phyloP scores from a whole-genome alignment of 2,888 invertebrate genomes.

The Ophion slaviceki region DNA sequence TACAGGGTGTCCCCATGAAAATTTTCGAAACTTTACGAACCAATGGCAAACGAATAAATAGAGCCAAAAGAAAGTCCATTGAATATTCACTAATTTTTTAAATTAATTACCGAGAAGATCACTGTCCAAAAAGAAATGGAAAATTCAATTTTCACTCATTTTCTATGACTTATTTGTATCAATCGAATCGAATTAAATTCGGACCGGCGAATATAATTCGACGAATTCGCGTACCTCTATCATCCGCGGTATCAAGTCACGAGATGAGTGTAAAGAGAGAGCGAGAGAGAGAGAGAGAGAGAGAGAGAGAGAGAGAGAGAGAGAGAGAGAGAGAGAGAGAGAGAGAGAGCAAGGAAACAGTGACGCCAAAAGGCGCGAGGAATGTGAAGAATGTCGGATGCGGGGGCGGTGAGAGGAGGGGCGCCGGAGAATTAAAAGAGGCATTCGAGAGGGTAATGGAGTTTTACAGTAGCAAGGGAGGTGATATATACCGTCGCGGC shows the following conservation, averaged over 20 bases:
- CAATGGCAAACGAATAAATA: not conserved
- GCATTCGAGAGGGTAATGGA: conserved; percentile 60
- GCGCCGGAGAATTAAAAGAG: conserved; percentile 52
- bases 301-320: not conserved
- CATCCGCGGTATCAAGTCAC: not conserved
- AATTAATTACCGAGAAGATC: not conserved
- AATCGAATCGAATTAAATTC: not conserved
- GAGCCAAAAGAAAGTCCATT: not conserved
- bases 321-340: too few relatives aligned
- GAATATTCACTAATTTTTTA: not conserved
- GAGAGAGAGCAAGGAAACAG: not conserved
- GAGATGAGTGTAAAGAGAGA: not conserved
- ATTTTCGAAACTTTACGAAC: not conserved
- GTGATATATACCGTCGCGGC: conserved; percentile 47
- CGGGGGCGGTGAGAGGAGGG: conserved; percentile 19
- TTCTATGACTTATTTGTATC: not conserved
- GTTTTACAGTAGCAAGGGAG: conserved; percentile 59
- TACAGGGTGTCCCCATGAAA: not conserved
- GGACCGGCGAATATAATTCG: not conserved
- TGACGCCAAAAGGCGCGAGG: not conserved
- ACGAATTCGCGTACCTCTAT: not conserved
- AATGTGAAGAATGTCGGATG: not conserved
- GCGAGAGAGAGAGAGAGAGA: too few relatives aligned
- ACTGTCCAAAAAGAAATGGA: not conserved
- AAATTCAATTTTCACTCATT: not conserved